Evolutionary conservation across 2,113 vertebrate genomes (phyloP).

Genomic region (Corythaeola cristata): DNA sequence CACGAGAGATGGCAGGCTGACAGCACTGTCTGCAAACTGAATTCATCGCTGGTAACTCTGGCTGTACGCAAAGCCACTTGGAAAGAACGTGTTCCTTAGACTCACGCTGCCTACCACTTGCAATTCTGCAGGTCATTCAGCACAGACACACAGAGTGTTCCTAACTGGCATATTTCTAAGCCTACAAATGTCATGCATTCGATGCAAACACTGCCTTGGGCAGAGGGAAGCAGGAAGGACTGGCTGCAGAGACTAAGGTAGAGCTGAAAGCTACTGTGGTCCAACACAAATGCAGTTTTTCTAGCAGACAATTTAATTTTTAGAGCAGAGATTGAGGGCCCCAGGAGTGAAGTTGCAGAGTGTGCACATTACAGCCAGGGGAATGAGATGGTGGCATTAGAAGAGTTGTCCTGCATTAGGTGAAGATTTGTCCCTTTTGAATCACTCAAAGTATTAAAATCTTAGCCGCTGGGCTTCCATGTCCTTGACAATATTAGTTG

Average conservation of each 20-base stretch:
- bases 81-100: neutral
- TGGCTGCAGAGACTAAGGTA: neutral
- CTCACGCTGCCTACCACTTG: neutral
- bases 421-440: neutral
- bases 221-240: neutral
- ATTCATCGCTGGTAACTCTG: neutral
- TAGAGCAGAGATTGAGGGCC: neutral
- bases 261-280: neutral
- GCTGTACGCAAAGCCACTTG: neutral
- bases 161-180: neutral
- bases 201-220: neutral
- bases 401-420: neutral
- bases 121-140: neutral
- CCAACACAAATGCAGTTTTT: neutral
- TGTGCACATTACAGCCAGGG: neutral
- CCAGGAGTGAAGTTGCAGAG: neutral
- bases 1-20: neutral
- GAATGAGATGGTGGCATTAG: neutral
- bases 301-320: neutral
- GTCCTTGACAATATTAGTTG: slow-evolving; percentile 28
- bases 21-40: neutral
- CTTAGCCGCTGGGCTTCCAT: neutral
- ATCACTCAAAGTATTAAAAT: neutral
- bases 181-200: neutral
- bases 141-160: neutral